Base-by-base conservation (phyloP, 2,113 vertebrate species). In the Dasyurus viverrinus region DNA sequence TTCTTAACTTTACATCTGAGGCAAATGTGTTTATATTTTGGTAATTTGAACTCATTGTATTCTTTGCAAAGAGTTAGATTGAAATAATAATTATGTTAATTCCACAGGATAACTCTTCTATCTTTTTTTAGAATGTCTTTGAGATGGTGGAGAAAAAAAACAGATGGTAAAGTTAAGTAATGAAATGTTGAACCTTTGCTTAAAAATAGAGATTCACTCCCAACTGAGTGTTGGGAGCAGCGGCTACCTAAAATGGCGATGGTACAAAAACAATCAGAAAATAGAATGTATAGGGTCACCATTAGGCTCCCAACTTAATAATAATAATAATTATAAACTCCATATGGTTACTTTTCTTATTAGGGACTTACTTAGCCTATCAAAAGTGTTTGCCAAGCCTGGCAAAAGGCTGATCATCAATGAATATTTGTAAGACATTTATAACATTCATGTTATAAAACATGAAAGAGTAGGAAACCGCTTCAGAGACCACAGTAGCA, bases 131-230 rank as follows among this genome's bases (percentile, higher is more conserved):
- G 26, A 30, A 3, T 60, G 11, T 60, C 27, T 60, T 60, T 12
- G 57, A 60, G 57, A 60, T 12, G 27, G 57, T 60, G 27, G 57
- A 30, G 3, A 30, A 30, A 60, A 11, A 30, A 60, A 60, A 60
- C 57, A 60, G 27, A 60, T 26, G 25, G 9, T 57, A 57, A 57
- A 26, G 25, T 27, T 60, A 12, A 60, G 57, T 9, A 11, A 22
- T 46, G 50, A 42, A n/a, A 27, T 22, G 53, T 89, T 9, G 47
- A 47, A 55, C 14, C 9, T 52, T 55, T 93, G 60, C 53, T 95
- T 54, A 94, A 53, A 47, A 96, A 93, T 2, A 90, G 53, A 91
- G 26, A 30, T 14, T 57, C 92, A 91, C 22, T 11, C 57, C 93
- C 91, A 92, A 92, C 42, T 93, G 57, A 90, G 89, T 0, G 48